Evolutionary conservation across 2,888 invertebrate genomes (phyloP).

Genomic region (Drosophila neonasuta): DNA sequence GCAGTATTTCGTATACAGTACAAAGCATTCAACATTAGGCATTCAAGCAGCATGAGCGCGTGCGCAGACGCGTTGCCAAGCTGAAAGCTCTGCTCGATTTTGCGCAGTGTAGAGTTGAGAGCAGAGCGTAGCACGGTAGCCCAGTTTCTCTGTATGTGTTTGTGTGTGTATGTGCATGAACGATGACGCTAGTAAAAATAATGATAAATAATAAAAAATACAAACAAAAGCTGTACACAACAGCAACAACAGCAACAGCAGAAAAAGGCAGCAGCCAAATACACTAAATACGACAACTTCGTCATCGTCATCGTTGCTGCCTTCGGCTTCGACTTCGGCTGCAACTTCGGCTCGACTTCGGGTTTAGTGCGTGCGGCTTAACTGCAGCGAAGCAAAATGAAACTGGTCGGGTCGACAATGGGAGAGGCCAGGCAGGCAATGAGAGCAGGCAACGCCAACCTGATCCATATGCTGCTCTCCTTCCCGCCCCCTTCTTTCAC

Average conservation of each 20-base stretch:
- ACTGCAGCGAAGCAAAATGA: slow-evolving; percentile 63
- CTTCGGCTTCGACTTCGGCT: background rate
- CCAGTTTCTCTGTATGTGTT: slow-evolving; percentile 42
- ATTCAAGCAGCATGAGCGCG: slow-evolving; percentile 28
- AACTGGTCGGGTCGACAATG: slow-evolving; percentile 57
- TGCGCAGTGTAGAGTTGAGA: slow-evolving; percentile 54
- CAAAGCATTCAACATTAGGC: background rate
- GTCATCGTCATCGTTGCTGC: slow-evolving; percentile 1
- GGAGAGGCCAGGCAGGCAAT: slow-evolving; percentile 41
- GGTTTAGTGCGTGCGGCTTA: slow-evolving; percentile 74
- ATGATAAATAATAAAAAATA: slow-evolving; percentile 72
- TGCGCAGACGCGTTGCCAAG: slow-evolving; percentile 36
- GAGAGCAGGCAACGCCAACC: slow-evolving; percentile 40
- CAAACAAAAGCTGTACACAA: slow-evolving; percentile 76
- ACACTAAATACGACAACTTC: slow-evolving; percentile 15
- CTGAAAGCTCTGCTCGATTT: slow-evolving; percentile 45
- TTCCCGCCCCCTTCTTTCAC: background rate
- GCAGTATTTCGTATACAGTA: slow-evolving; percentile 16
- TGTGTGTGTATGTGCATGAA: slow-evolving; percentile 43
- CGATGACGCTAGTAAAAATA: slow-evolving; percentile 75
- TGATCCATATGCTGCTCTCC: slow-evolving; percentile 37
- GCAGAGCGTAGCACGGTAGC: slow-evolving; percentile 81
- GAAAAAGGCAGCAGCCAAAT: slow-evolving; percentile 59
- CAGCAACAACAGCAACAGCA: slow-evolving; percentile 46
- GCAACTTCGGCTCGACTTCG: slow-evolving; percentile 11